Evolutionary conservation across 2,113 vertebrate species (phyloP), one percentile per base, ranked within the genome.

Genomic region (Danio rerio): DNA sequence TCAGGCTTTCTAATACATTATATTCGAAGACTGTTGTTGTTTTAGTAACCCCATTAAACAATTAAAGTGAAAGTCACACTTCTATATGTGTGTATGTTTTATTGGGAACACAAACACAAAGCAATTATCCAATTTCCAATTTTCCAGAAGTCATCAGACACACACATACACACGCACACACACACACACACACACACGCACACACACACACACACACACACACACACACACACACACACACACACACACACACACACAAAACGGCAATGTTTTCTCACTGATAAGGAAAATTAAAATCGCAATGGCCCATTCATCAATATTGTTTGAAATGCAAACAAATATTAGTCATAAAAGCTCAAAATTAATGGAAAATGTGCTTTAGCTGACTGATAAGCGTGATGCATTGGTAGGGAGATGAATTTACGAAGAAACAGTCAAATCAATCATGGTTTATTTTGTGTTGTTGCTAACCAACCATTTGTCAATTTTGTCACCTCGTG

Each of bases 281-380:
- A 72, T 72, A 53, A 52, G 12, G 69, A 16, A 52, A 56, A 55
- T 73, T 8, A 42, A 73, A 74, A 56, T n/a, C n/a, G 31, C 69
- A 10, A 6, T 43, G 5, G 20, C 10, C 50, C 21, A 42, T 73
- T 55, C 13, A 55, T 73, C 7, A 73, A 73, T n/a, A 31, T 9
- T 40, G 9, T 12, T 18, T n/a, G 52, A 43, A 45, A 56, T 15
- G 9, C 13, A 1, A 56, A 55, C 31, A 12, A 13, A 53, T 69
- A 6, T 47, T n/a, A 13, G 8, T 16, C 70, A 31, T 40, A 72
- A 16, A 69, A 69, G 43, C 40, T 2, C 45, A 7, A 11, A 42
- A 74, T 1, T 74, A 74, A 74, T n/a, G 40, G 8, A 55, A 40
- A 42, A 40, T 49, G 7, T 71, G 68, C 13, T 52, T 70, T 50